Conservation (phyloP, 2,888 invertebrate species). For the Lysandra coridon region DNA sequence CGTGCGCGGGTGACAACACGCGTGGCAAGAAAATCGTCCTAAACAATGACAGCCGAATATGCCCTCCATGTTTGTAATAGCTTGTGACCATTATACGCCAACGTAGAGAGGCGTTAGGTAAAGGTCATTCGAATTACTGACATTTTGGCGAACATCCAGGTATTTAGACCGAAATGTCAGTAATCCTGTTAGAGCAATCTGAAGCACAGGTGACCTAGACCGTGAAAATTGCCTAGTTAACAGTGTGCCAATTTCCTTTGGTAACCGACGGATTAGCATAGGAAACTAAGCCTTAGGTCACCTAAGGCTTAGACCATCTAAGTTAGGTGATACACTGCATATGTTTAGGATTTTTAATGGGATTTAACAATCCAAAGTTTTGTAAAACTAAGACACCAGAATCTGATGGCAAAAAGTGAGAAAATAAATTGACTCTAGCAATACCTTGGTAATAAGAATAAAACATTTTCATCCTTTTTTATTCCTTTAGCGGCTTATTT, state of each 20-base stretch:
- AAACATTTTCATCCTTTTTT: too few relatives aligned
- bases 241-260: background rate
- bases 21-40: too few relatives aligned
- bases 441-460: too few relatives aligned
- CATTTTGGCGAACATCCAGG: background rate
- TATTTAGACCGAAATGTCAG: constrained; percentile 5
- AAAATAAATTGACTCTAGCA: too few relatives aligned
- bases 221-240: background rate
- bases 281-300: background rate
- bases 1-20: too few relatives aligned
- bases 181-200: background rate
- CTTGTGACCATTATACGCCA: background rate
- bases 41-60: too few relatives aligned
- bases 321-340: background rate
- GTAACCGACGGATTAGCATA: background rate
- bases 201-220: background rate
- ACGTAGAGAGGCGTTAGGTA: background rate
- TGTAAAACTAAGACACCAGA: background rate
- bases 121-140: constrained; percentile 5
- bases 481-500: too few relatives aligned
- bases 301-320: too few relatives aligned
- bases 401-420: too few relatives aligned
- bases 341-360: background rate
- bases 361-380: background rate
- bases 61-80: too few relatives aligned